phyloP scores from a whole-genome alignment of 2,888 invertebrate species.

The Caenorhabditis sp. region DNA sequence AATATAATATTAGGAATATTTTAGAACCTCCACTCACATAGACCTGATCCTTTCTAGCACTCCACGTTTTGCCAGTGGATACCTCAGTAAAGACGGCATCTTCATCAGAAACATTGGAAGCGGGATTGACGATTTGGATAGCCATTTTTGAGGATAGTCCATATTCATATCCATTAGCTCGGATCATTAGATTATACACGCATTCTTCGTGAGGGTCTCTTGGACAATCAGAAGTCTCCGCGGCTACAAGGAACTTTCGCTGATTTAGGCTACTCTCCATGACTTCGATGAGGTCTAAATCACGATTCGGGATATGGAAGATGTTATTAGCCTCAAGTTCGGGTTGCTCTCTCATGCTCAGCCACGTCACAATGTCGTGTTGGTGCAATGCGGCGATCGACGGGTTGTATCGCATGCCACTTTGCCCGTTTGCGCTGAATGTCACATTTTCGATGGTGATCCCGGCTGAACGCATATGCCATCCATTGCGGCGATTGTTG shows the following conservation, averaged over 20 bases:
- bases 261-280: constrained; percentile 67
- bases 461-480: constrained; percentile 70
- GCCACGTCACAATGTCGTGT: constrained; percentile 89
- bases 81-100: constrained; percentile 75
- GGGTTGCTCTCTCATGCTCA: constrained; percentile 66
- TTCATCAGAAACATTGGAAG: constrained; percentile 86
- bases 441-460: constrained; percentile 76
- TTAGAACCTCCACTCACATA: constrained; percentile 34
- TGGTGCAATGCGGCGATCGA: constrained; percentile 76
- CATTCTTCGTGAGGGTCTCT: constrained; percentile 53
- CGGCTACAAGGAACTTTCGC: constrained; percentile 65
- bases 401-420: constrained; percentile 92
- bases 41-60: constrained; percentile 48
- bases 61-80: constrained; percentile 41
- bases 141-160: constrained; percentile 64
- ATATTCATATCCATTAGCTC: constrained; percentile 63
- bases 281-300: constrained; percentile 32
- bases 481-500: constrained; percentile 79
- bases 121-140: constrained; percentile 79
- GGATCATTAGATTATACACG: constrained; percentile 57
- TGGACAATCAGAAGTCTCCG: constrained; percentile 61
- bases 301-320: constrained; percentile 40
- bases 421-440: constrained; percentile 79
- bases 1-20: too few relatives aligned
- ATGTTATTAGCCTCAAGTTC: constrained; percentile 64